phyloP scores from a whole-genome alignment of 2,888 invertebrate genomes.

The Lamproptera curius region DNA sequence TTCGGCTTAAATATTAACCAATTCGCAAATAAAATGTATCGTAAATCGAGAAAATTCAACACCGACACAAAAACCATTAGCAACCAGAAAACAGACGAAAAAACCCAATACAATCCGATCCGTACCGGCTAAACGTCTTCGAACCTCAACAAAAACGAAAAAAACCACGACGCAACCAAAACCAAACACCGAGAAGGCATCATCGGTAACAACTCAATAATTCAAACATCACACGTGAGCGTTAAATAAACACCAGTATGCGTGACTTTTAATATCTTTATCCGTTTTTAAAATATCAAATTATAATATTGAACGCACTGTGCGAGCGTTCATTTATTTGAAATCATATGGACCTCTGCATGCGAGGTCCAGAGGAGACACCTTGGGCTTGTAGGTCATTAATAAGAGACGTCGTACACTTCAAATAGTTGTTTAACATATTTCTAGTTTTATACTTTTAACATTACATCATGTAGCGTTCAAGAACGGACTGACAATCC shows the following conservation, averaged over 20 bases:
- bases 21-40: too few relatives aligned
- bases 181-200: slow-evolving; percentile 31
- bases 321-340: slow-evolving; percentile 66
- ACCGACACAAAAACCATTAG: too few relatives aligned
- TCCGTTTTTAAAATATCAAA: slow-evolving; percentile 76
- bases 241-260: slow-evolving; percentile 72
- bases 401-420: too few relatives aligned
- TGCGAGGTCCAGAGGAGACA: slow-evolving; percentile 34
- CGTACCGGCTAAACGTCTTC: too few relatives aligned
- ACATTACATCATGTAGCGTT: too few relatives aligned
- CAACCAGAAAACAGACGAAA: slow-evolving; percentile 2
- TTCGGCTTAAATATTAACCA: too few relatives aligned
- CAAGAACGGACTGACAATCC: too few relatives aligned
- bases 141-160: too few relatives aligned
- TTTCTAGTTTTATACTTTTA: too few relatives aligned
- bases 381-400: slow-evolving; percentile 30
- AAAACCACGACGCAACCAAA: too few relatives aligned
- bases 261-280: slow-evolving; percentile 77
- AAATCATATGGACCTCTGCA: slow-evolving; percentile 56
- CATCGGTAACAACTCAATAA: slow-evolving; percentile 47
- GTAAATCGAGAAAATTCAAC: too few relatives aligned
- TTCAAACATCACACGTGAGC: slow-evolving; percentile 52
- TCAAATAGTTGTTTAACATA: too few relatives aligned
- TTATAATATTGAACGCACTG: slow-evolving; percentile 74
- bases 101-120: slow-evolving; percentile 8